phyloP scores from a whole-genome alignment of 2,113 vertebrate genomes.

The Lipophrys pholis region DNA sequence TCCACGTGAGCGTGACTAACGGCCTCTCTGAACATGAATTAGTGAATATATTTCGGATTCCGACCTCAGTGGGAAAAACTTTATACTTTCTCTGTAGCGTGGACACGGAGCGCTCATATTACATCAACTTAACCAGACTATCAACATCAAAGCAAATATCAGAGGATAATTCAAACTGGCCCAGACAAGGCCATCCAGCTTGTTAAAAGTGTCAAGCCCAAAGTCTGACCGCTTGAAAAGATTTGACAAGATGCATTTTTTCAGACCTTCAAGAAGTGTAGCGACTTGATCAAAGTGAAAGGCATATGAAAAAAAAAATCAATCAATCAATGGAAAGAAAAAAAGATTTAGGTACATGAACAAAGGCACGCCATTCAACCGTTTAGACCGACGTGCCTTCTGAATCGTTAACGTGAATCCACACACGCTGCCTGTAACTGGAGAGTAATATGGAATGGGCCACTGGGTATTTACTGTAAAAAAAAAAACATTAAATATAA shows the following conservation, averaged over 20 bases:
- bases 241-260: constrained; percentile 48
- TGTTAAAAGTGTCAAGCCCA: constrained; percentile 40
- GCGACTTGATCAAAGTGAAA: constrained; percentile 52
- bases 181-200: constrained; percentile 58
- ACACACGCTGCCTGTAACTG: constrained; percentile 36
- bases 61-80: constrained; percentile 18
- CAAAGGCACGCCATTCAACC: constrained; percentile 41
- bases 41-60: not conserved
- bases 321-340: not conserved
- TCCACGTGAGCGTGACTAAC: not conserved
- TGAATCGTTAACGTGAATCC: constrained; percentile 31
- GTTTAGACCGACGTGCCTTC: constrained; percentile 26
- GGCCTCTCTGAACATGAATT: constrained; percentile 14
- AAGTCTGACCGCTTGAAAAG: constrained; percentile 55
- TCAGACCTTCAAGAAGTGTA: constrained; percentile 38
- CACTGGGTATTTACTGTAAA: constrained; percentile 5
- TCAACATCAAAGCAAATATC: constrained; percentile 55
- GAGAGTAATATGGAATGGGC: constrained; percentile 20
- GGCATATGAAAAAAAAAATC: not conserved
- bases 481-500: not conserved
- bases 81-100: constrained; percentile 54
- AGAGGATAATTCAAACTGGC: constrained; percentile 43
- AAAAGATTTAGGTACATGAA: constrained; percentile 10
- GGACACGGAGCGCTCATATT: constrained; percentile 54
- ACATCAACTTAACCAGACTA: constrained; percentile 22